Conservation (phyloP, 2,888 invertebrate species). For the Caenorhabditis sp. region DNA sequence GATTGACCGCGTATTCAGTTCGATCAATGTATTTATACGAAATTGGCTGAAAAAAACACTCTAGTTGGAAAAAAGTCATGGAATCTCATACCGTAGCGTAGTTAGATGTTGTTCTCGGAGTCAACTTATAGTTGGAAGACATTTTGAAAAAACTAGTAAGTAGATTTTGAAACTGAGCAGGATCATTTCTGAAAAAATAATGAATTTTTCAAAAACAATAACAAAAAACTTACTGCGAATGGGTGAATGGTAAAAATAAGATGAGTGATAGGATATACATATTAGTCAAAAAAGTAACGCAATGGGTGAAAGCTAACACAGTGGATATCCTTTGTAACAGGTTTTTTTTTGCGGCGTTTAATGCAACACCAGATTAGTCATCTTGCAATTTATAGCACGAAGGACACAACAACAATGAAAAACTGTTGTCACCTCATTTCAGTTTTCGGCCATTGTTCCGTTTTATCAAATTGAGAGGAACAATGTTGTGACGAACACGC, state of each 20-base stretch:
- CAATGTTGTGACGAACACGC: neutral
- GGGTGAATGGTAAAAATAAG: neutral
- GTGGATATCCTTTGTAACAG: neutral
- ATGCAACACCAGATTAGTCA: neutral
- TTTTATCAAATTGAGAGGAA: neutral
- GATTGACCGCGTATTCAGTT: constrained; percentile 45
- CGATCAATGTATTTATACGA: constrained; percentile 32
- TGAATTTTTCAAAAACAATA: neutral
- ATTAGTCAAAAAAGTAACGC: neutral
- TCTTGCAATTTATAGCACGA: neutral
- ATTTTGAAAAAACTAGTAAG: constrained; percentile 25
- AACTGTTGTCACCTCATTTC: neutral
- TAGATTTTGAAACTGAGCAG: constrained; percentile 11
- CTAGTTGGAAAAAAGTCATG: neutral
- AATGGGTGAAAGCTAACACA: neutral
- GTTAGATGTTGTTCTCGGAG: constrained; percentile 31
- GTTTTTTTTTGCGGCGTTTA: neutral
- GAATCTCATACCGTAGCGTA: constrained; percentile 20
- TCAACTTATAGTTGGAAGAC: constrained; percentile 31
- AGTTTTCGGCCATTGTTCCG: neutral
- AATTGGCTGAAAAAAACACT: constrained; percentile 14
- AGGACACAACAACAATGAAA: neutral
- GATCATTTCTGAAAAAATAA: constrained; percentile 6
- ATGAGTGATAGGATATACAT: neutral
- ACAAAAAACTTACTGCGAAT: neutral